These are phyloP conservation scores for Sus cebifrons DNA, from an alignment of 2,797 vertebrate genomes.

Conservation along the genomic window DNA sequence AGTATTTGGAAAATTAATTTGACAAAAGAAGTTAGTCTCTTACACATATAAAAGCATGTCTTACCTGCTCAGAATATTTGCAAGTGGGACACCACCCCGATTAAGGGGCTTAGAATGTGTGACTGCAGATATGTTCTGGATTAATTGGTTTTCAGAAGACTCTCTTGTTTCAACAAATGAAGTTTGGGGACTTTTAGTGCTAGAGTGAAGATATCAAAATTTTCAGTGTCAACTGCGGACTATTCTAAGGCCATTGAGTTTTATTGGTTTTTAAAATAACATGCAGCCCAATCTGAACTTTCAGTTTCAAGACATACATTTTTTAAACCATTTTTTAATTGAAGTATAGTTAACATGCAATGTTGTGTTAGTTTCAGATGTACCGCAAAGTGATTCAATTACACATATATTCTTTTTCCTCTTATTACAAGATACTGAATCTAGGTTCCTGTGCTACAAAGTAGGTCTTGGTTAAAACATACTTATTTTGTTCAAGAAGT, in stretches of 20 bases:
- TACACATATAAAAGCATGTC: not conserved
- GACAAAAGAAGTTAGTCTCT: constrained; percentile 17
- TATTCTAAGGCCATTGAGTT: not conserved
- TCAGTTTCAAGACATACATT: constrained; percentile 12
- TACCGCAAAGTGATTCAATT: too few relatives aligned
- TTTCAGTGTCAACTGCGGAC: not conserved
- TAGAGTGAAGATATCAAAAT: not conserved
- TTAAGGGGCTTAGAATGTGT: not conserved
- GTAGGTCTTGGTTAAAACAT: not conserved
- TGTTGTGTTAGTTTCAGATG: too few relatives aligned
- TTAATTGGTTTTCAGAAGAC: not conserved
- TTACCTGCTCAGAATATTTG: constrained; percentile 52
- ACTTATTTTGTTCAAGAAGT: not conserved
- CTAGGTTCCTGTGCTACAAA: too few relatives aligned
- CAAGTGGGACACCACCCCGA: not conserved
- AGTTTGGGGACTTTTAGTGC: constrained; percentile 61
- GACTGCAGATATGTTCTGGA: constrained; percentile 8
- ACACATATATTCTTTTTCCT: too few relatives aligned
- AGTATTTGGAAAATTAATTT: constrained; percentile 65
- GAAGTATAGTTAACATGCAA: too few relatives aligned
- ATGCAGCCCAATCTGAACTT: not conserved
- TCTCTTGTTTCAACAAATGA: constrained; percentile 56
- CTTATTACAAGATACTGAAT: too few relatives aligned
- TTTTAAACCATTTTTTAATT: too few relatives aligned
- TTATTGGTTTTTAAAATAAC: constrained; percentile 29